Conservation (phyloP, 2,797 vertebrate genomes). For the Denticeps clupeoides region DNA sequence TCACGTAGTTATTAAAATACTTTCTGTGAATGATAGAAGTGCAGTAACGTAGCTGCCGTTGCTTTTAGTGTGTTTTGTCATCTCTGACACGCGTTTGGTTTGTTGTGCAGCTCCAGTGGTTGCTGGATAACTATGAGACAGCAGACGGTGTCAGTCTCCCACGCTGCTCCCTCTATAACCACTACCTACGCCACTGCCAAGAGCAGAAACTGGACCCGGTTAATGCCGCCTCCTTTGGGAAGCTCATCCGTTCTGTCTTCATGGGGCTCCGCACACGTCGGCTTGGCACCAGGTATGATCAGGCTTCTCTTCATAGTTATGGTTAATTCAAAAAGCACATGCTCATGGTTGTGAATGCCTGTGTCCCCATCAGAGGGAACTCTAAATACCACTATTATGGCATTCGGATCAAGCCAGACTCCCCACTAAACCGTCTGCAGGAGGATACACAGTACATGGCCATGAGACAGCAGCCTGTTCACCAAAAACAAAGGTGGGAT, state of each 20-base stretch:
- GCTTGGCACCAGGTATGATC: slow-evolving; percentile 82
- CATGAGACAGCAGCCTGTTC: slow-evolving; percentile 90
- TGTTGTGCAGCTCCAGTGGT: slow-evolving; percentile 83
- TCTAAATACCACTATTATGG: slow-evolving; percentile 98
- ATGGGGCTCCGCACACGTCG: slow-evolving; percentile 90
- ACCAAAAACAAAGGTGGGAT: slow-evolving; percentile 93
- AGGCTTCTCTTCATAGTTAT: no score
- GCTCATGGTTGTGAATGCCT: no score
- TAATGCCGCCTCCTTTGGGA: slow-evolving; percentile 92
- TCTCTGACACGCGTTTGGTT: slow-evolving; percentile 13
- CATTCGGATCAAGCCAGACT: slow-evolving; percentile 94
- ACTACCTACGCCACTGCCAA: slow-evolving; percentile 93
- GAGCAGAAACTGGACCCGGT: slow-evolving; percentile 95
- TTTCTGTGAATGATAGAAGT: no score
- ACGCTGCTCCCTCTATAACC: slow-evolving; percentile 88
- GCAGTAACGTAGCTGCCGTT: no score
- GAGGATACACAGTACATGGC: slow-evolving; percentile 97
- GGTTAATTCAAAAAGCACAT: no score
- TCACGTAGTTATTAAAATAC: no score
- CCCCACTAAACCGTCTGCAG: slow-evolving; percentile 85
- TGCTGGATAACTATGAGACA: slow-evolving; percentile 93
- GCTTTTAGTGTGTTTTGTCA: background rate
- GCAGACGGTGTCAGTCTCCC: slow-evolving; percentile 91
- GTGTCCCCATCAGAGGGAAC: slow-evolving; percentile 86
- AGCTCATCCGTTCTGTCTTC: slow-evolving; percentile 94